Conservation (phyloP, 2,113 vertebrate species). For the Excalfactoria chinensis region DNA sequence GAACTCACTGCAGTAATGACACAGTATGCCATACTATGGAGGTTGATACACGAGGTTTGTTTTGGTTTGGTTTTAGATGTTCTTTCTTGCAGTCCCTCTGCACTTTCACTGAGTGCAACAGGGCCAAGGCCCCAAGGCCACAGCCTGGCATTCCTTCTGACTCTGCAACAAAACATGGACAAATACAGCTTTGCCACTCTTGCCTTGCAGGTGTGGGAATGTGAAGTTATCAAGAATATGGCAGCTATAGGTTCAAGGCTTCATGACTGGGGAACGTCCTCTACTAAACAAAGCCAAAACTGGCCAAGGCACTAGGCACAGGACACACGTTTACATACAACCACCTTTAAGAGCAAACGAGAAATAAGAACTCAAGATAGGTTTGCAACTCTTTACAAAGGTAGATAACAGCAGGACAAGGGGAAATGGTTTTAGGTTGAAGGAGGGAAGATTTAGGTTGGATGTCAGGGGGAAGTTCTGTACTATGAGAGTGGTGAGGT, state of each 20-base stretch:
- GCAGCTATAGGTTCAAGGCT: background rate
- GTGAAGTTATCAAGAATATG: background rate
- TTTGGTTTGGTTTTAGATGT: background rate
- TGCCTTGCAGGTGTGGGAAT: fast-evolving
- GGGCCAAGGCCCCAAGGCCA: background rate
- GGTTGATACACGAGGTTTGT: too few species aligned
- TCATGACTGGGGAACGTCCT: background rate
- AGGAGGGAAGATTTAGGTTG: too few species aligned
- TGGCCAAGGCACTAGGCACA: too few species aligned
- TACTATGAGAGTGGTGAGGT: too few species aligned
- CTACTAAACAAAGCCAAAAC: background rate
- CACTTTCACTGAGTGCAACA: fast-evolving
- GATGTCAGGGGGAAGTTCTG: too few species aligned
- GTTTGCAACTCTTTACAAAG: background rate
- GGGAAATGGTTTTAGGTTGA: too few species aligned
- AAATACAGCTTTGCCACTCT: background rate
- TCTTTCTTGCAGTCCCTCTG: background rate
- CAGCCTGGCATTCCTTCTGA: background rate
- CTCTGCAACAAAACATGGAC: fast-evolving
- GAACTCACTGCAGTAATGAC: too few species aligned
- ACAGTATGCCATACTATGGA: fast-evolving
- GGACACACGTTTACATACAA: background rate
- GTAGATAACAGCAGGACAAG: too few species aligned
- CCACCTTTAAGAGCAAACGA: background rate
- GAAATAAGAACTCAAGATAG: fast-evolving